These are phyloP conservation scores for Morpho achilles DNA, from an alignment of 2,888 invertebrate species.

Conservation along the genomic window DNA sequence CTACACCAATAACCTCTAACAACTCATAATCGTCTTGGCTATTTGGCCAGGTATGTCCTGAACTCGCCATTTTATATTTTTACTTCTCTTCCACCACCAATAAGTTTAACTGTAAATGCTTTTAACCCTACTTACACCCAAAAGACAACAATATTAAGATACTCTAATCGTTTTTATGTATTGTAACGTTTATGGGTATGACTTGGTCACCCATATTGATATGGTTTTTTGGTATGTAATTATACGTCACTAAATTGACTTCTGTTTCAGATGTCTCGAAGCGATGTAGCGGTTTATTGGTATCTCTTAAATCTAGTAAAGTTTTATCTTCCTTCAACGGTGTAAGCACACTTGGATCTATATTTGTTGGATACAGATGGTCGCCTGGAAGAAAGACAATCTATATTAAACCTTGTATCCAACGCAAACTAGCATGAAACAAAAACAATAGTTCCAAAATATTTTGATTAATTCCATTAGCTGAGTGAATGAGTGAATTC, in stretches of 20 bases:
- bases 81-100: background rate
- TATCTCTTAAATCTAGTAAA: constrained; percentile 50
- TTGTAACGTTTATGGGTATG: constrained; percentile 35
- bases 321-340: constrained; percentile 41
- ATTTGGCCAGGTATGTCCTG: constrained; percentile 88
- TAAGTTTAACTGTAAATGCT: no score
- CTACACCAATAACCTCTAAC: constrained; percentile 96
- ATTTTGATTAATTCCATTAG: no score
- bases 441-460: no score
- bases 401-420: no score
- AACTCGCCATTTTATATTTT: constrained; percentile 48
- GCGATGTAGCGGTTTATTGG: constrained; percentile 47
- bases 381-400: constrained; percentile 64
- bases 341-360: constrained; percentile 50
- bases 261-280: constrained; percentile 38
- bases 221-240: constrained; percentile 54
- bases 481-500: no score
- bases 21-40: constrained; percentile 96
- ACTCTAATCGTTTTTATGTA: constrained; percentile 27
- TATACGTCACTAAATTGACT: constrained; percentile 43
- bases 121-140: constrained; percentile 39
- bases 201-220: constrained; percentile 59
- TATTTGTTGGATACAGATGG: constrained; percentile 59
- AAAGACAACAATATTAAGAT: constrained; percentile 36
- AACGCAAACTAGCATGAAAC: no score